These are phyloP conservation scores for Orthonevra nobilis DNA, from an alignment of 2,888 invertebrate species.

Conservation along the genomic window DNA sequence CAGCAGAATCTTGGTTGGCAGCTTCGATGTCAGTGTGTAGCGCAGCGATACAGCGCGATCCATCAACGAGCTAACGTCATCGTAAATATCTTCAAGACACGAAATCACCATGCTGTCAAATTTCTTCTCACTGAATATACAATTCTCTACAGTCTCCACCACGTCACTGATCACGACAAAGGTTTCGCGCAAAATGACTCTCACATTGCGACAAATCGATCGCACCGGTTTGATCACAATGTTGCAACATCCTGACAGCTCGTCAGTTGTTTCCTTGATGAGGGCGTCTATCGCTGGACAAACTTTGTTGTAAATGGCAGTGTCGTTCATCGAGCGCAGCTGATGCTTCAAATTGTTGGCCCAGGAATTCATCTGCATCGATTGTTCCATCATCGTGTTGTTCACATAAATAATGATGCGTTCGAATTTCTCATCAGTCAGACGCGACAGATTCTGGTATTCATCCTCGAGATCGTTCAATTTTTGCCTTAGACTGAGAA, in stretches of 20 bases:
- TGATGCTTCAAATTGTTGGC: slow-evolving; percentile 71
- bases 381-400: slow-evolving; percentile 73
- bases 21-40: slow-evolving; percentile 71
- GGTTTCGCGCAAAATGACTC: slow-evolving; percentile 71
- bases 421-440: slow-evolving; percentile 72
- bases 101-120: slow-evolving; percentile 67
- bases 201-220: slow-evolving; percentile 73
- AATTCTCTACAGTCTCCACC: slow-evolving; percentile 73
- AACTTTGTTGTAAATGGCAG: slow-evolving; percentile 70
- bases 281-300: slow-evolving; percentile 74
- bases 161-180: slow-evolving; percentile 72
- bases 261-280: slow-evolving; percentile 71
- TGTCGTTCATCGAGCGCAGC: slow-evolving; percentile 72
- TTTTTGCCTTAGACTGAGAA: slow-evolving; percentile 60
- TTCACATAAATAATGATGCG: slow-evolving; percentile 72
- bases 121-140: slow-evolving; percentile 73
- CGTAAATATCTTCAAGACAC: slow-evolving; percentile 73
- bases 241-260: slow-evolving; percentile 75
- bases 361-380: slow-evolving; percentile 73
- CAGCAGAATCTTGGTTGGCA: slow-evolving; percentile 74
- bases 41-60: slow-evolving; percentile 70
- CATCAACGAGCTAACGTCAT: slow-evolving; percentile 72
- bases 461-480: slow-evolving; percentile 69
- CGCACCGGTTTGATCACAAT: slow-evolving; percentile 74
- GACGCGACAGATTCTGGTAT: slow-evolving; percentile 68